Evolutionary conservation across 2,797 vertebrate genomes (phyloP), one percentile per base, ranked within the genome.

Genomic region (Lutra lutra): DNA sequence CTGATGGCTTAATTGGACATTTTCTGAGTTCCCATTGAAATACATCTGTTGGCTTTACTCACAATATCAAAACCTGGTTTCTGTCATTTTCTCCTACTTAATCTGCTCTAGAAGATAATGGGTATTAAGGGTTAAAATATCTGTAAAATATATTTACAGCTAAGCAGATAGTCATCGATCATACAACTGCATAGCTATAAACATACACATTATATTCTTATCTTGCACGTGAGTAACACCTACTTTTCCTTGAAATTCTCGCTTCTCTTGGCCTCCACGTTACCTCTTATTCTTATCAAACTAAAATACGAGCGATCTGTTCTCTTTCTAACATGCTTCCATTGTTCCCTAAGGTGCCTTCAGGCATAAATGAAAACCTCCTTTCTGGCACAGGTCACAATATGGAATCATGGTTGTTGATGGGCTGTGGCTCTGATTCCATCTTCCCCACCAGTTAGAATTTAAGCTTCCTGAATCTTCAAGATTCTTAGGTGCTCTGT

Each of bases 401-500:
- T 3, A 2, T 23, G 11, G 23, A 20, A 3, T 35, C 25, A 6
- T 3, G 5, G 29, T 10, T 11, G 10, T 32, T 46, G 14, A 8
- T 1, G 32, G n/a, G 1, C 10, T 7, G 3, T 1, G 5, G 10
- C 2, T 23, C 3, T 58, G 11, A 15, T 21, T 43, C n/a, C 2
- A 9, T 10, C 10, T 38, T 48, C 60, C 51, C 38, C 60, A 8
- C 32, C 8, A 9, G 1, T 23, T 5, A 23, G 10, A 68, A 5
- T 11, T 9, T 1, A 14, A 66, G n/a, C n/a, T 9, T 77, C 58
- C 10, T 2, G 75, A 14, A 14, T 2, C 21, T 40, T 13, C 54
- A 10, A 7, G 2, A 60, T 2, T 0, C 56, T 54, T 20, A 10
- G 3, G 0, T 11, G 6, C 0, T 15, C 15, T 20, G 2, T 4